phyloP scores from a whole-genome alignment of 2,888 invertebrate species.

The Matsumyia berberina region DNA sequence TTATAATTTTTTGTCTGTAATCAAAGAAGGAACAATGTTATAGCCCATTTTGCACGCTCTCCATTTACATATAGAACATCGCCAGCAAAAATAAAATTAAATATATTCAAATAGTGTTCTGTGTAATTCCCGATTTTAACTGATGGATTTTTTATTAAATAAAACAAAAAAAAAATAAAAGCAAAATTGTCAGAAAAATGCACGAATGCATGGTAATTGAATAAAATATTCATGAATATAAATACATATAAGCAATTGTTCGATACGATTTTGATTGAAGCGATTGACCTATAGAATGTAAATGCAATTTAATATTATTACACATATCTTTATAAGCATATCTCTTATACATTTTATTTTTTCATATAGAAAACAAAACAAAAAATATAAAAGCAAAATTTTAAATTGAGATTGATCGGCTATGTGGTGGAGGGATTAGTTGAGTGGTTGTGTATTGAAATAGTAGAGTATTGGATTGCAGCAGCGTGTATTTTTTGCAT shows the following conservation, averaged over 20 bases:
- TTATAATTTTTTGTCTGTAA: slow-evolving; percentile 64
- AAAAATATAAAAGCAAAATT: slow-evolving; percentile 13
- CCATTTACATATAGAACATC: slow-evolving; percentile 73
- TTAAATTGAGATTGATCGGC: slow-evolving; percentile 44
- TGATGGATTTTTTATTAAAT: slow-evolving; percentile 51
- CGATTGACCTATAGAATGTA: slow-evolving; percentile 68
- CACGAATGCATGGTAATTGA: slow-evolving; percentile 76
- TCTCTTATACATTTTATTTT: slow-evolving; percentile 26
- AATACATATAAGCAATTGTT: slow-evolving; percentile 68
- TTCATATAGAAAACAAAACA: slow-evolving; percentile 29
- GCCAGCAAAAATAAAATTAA: slow-evolving; percentile 63
- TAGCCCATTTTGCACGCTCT: slow-evolving; percentile 75
- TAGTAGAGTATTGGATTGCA: slow-evolving; percentile 9
- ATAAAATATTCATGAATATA: slow-evolving; percentile 59
- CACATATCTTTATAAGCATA: slow-evolving; percentile 53
- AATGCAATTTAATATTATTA: slow-evolving; percentile 64
- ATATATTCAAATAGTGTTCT: slow-evolving; percentile 66
- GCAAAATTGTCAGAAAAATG: slow-evolving; percentile 49
- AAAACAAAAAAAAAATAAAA: slow-evolving; percentile 14
- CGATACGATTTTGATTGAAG: slow-evolving; percentile 67
- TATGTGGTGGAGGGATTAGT: slow-evolving; percentile 21
- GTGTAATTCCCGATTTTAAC: slow-evolving; percentile 67
- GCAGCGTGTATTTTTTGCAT: slow-evolving; percentile 32
- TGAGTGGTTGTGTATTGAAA: slow-evolving; percentile 4
- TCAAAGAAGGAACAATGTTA: slow-evolving; percentile 70